Evolutionary conservation across 2,113 vertebrate species (phyloP), one percentile per base, ranked within the genome.

Genomic region (Mellivora capensis): DNA sequence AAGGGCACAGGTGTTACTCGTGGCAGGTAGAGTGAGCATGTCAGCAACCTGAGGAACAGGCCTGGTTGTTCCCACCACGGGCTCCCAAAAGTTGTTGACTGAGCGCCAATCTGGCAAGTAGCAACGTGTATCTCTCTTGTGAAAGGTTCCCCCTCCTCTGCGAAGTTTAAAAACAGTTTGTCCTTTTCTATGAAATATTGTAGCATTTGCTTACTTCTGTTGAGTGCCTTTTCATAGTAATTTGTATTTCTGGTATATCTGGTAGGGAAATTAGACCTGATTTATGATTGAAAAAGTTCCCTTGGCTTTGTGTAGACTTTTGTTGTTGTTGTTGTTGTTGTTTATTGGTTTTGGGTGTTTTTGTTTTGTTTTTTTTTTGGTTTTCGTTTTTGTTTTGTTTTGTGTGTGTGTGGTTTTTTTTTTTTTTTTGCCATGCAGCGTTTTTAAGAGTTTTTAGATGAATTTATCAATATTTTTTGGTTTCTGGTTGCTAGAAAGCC

Each of bases 401-500:
- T 42, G 42, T 62, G n/a, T n/a, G n/a, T n/a, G n/a, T n/a, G n/a
- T n/a, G n/a, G n/a, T 52, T 14, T 49, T 13, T 14, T 49, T 49
- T 49, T 13, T 61, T 27, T 29, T 27, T 29, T 81, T 87, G 27
- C 49, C 93, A 87, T 67, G 34, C 2, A 90, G 52, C 82, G 44
- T 80, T 81, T 77, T 77, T 27, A 49, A 64, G 89, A 59, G 13
- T 82, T 87, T 87, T 83, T 91, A 39, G 54, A 13, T 89, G 11
- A 79, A 83, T 89, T 91, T 82, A 76, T 67, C 11, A 91, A 20
- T 84, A 61, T 37, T 47, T 86, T 89, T 69, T 59, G 20, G 82
- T 37, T 77, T 88, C 87, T 91, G 20, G 14, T 96, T 89, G 18
- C 80, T 97, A 96, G 67, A 94, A 69, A 83, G 37, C 42, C 69